Evolutionary conservation across 2,888 invertebrate genomes (phyloP), one percentile per base, ranked within the genome.

Genomic region (Luffia ferchaultella): DNA sequence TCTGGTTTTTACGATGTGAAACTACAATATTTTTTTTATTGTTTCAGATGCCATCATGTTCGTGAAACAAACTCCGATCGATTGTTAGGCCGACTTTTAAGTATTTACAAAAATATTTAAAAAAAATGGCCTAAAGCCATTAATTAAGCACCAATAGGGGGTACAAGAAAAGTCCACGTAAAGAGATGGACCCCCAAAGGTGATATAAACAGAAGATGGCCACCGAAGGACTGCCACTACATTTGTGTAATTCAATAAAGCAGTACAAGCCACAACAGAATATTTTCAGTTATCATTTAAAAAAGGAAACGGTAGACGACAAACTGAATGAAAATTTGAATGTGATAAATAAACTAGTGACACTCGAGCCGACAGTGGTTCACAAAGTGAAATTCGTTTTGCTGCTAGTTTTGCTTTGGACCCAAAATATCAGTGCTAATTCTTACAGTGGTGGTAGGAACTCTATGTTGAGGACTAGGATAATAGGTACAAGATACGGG

Each of bases 401-500:
- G 54, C 60, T 82, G 19, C 60, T 76, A 58, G 64, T 78, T 54
- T 61, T 79, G 56, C 55, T 77, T 16, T 58, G 76, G 53, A 71
- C 67, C 56, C 71, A 73, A 48, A 67, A 68, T 57, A 72, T 75
- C 45, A 63, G 68, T 62, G 76, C 79, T 54, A 80, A 73, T 61
- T 74, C 72, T 59, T 79, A 75, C 55, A 66, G 64, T 57, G 70
- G 71, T 55, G 73, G 75, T 53, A 75, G 83, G 54, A 91, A 90
- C 77, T 90, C 90, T 48, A 89, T 92, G 71, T 74, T 91, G 57
- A 89, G 92, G 64, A 91, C 93, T 54, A 87, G 94, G 58, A 90
- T 94, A 59, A 92, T 95, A 50, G 90, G 91, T 59, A 94, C 95
- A 2, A 87, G 93, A 42, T 95, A 94, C 85, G 95, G 95, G 2